phyloP scores from a whole-genome alignment of 2,888 invertebrate genomes.

The Strigamia transsilvanica region DNA sequence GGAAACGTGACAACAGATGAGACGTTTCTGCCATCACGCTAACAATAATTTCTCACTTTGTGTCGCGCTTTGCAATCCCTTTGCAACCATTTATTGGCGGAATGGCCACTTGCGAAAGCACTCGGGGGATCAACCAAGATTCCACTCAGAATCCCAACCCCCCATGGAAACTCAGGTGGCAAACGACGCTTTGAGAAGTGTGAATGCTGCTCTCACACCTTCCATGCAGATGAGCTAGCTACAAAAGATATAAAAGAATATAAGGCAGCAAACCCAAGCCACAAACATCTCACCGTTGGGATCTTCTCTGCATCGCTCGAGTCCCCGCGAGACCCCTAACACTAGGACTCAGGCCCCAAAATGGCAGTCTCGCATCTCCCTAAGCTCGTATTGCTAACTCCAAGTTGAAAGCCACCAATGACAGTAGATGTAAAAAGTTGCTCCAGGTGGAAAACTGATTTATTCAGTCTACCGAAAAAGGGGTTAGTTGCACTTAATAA shows the following conservation, averaged over 20 bases:
- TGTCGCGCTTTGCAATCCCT: constrained; percentile 43
- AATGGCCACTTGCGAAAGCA: constrained; percentile 50
- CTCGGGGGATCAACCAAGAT: constrained; percentile 34
- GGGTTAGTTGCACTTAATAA: neutral
- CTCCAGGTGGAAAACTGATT: neutral
- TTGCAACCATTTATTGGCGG: constrained; percentile 48
- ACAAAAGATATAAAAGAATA: constrained; percentile 23
- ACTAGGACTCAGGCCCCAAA: neutral
- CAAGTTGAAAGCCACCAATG: constrained; percentile 19
- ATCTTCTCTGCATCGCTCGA: neutral
- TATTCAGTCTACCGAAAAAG: neutral
- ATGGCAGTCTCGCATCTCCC: constrained; percentile 12
- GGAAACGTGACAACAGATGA: constrained; percentile 30
- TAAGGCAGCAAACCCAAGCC: constrained; percentile 11
- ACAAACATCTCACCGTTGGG: constrained; percentile 30
- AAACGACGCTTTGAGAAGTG: constrained; percentile 25
- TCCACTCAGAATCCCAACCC: constrained; percentile 21
- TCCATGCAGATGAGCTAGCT: constrained; percentile 25
- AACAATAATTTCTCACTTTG: constrained; percentile 50
- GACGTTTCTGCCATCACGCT: constrained; percentile 23
- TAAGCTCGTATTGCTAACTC: constrained; percentile 5
- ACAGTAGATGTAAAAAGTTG: neutral
- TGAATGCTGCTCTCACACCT: neutral
- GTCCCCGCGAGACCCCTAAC: neutral
- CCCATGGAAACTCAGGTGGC: constrained; percentile 21